These are phyloP conservation scores for Tetramorium alpestre DNA, from an alignment of 1,140 invertebrate genomes.

Conservation along the genomic window DNA sequence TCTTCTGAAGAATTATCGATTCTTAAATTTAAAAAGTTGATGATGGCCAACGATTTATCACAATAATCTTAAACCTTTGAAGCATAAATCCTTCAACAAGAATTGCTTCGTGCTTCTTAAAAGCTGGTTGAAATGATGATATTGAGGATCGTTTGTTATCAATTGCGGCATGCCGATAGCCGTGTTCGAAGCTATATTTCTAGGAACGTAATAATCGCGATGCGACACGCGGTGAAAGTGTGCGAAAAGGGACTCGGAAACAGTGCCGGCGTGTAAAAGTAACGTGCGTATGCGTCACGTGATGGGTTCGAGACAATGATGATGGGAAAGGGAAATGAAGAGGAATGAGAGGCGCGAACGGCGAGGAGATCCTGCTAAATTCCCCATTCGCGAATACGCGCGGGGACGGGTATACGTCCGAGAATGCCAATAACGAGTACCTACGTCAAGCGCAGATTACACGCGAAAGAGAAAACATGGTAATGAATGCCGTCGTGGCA, in stretches of 20 bases:
- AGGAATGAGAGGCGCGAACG: conserved; percentile 37
- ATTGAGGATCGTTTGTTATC: not conserved
- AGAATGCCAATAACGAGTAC: conserved; percentile 47
- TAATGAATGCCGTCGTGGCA: conserved; percentile 27
- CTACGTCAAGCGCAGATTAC: conserved; percentile 50
- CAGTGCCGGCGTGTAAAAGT: conserved; percentile 67
- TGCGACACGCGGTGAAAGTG: conserved; percentile 68
- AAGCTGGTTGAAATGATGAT: not conserved
- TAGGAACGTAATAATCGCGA: conserved; percentile 51
- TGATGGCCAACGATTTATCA: not conserved
- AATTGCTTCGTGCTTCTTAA: not conserved
- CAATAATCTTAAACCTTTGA: not conserved
- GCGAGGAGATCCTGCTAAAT: not conserved
- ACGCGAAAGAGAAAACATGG: conserved; percentile 61
- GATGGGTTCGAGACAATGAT: conserved; percentile 63
- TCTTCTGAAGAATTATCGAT: not conserved
- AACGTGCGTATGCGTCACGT: conserved; percentile 39
- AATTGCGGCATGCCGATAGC: not conserved
- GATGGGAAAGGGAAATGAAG: conserved; percentile 68
- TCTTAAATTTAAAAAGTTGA: not conserved
- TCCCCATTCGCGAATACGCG: conserved; percentile 8
- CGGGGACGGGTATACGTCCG: conserved; percentile 12
- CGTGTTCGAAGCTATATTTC: conserved; percentile 33
- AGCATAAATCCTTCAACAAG: not conserved
- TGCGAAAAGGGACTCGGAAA: conserved; percentile 70